Evolutionary conservation across 2,888 invertebrate genomes (phyloP), one percentile per base, ranked within the genome.

Genomic region (Phortica okadai): DNA sequence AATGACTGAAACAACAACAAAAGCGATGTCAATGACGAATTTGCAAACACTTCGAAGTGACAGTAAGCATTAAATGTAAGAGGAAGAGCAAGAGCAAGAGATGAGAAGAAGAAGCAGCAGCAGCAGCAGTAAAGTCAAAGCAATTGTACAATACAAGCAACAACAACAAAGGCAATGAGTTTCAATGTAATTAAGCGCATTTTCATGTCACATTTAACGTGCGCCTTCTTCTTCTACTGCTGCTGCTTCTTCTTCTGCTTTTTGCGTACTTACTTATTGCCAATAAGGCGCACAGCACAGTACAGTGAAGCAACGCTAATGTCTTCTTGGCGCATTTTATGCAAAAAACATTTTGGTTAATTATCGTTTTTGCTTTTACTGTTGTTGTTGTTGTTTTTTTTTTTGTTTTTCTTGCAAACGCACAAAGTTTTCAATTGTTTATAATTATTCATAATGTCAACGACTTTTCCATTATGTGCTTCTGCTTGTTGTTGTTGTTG

Each of bases 361-460:
- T 33, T 33, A 4, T 4, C 2, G 3, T 4, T 33, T 33, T 33
- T 5, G 33, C 3, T 33, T 33, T 33, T 33, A 33, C 33, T 33
- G 33, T 33, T 21, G 21, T 21, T 33, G 33, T 33, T 21, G 21
- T 21, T 21, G 21, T 21, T 21, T 21, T 21, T 21, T 33, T 33
- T 33, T 4, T 5, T 33, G 33, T 1, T 33, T 33, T 33, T 33
- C 33, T 5, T 33, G 33, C 0, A 33, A 1, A 1, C 33, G 74
- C 73, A 54, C 73, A 77, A 79, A 85, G 81, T 86, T 84, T 85
- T 86, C 84, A 80, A 81, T 85, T 84, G 84, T 33, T 86, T 84
- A 87, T 85, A 87, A 84, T 84, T 84, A 85, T 85, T 85, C 86
- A 84, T 84, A 84, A 87, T 82, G 81, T 81, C 83, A 84, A 80